Base-by-base conservation (phyloP, 2,888 invertebrate species). In the Augochlorella aurata region DNA sequence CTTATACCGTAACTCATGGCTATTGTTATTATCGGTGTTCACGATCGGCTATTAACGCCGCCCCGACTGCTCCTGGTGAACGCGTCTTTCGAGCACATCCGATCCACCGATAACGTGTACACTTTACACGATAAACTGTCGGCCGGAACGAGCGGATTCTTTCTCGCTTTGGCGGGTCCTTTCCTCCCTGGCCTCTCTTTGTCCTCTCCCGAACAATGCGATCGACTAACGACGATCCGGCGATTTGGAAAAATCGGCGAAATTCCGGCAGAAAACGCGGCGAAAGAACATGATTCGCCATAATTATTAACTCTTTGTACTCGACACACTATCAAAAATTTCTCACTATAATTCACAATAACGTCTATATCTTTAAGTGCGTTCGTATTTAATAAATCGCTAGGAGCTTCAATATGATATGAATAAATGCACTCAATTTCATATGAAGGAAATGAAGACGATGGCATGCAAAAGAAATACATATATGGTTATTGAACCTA, bases 21-120 rank as follows among this genome's bases (percentile, higher is more conserved):
- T 79, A 87, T 87, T 87, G 85, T 87, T 82, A 78, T 82, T 87
- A 87, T 87, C 82, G 84, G 69, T 21, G 79, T 71, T 70, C 76
- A 77, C 68, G 82, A 85, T 87, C 78, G 84, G 63, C 80, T 79
- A 83, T 87, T 84, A 87, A 86, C 86, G 80, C 76, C 69, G 79
- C 73, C 63, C 38, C 78, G 67, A 76, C 45, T 74, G 85, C 87
- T 67, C 58, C 76, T 58, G 81, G 79, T 77, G 68, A 66, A 77
- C 63, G 74, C 70, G 74, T 68, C 74, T 68, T 77, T n/a, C 61
- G 58, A 74, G 71, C 75, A 44, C 61, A n/a, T 63, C 79, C 52
- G 73, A 79, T 79, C 72, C 65, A 7, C 8, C 45, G 38, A 70
- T 75, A 81, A 77, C 73, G 76, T 65, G 47, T 63, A 44, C 29